Conservation (phyloP, 2,888 invertebrate genomes). For the Lasiommata megera region DNA sequence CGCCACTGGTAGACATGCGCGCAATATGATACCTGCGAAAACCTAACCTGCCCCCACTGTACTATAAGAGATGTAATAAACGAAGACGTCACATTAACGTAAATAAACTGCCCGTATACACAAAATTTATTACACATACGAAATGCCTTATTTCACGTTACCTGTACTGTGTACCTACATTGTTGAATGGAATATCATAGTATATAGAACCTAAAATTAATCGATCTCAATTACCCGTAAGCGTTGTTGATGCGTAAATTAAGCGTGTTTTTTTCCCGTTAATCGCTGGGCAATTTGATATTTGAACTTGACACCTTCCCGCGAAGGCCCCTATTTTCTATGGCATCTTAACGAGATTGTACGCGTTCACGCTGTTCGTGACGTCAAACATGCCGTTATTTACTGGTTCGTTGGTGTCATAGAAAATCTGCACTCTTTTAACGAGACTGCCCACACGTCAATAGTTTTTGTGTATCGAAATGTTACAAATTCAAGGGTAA, state of each 20-base stretch:
- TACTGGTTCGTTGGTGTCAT: neutral
- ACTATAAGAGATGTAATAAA: constrained; percentile 23
- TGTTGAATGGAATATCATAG: constrained; percentile 66
- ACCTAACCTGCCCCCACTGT: constrained; percentile 47
- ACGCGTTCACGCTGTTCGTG: neutral
- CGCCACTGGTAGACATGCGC: constrained; percentile 43
- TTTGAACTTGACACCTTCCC: constrained; percentile 6
- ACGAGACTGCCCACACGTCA: neutral
- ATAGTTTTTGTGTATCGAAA: too few relatives aligned
- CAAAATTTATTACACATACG: constrained; percentile 40
- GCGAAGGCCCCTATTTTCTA: neutral
- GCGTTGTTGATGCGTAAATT: constrained; percentile 63
- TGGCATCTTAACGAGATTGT: neutral
- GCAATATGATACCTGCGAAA: constrained; percentile 41
- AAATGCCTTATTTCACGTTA: constrained; percentile 79
- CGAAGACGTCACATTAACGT: constrained; percentile 25
- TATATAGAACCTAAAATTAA: constrained; percentile 70
- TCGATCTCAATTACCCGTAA: constrained; percentile 78
- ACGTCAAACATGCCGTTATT: neutral
- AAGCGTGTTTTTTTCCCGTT: constrained; percentile 51
- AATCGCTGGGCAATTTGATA: constrained; percentile 44
- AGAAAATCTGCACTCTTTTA: neutral
- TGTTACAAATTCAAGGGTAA: too few relatives aligned
- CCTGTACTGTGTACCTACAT: constrained; percentile 73
- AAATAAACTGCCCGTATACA: constrained; percentile 33